Conservation (phyloP, 37 sponge, comb jelly and placozoan genomes). For the Beroe forskalii region DNA sequence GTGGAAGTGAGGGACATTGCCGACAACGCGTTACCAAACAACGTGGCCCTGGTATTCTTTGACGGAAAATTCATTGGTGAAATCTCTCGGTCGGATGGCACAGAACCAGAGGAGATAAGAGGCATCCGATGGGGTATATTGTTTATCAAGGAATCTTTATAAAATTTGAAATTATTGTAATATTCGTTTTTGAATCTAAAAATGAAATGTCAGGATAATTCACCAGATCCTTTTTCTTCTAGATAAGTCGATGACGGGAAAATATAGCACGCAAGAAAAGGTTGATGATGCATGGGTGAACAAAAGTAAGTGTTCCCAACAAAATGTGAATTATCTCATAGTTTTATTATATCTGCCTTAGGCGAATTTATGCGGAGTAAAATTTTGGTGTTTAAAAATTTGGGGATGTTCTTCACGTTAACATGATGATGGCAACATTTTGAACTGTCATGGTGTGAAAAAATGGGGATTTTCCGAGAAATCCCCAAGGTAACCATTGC, state of each 20-base stretch:
- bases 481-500: no score
- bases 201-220: no score
- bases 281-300: background rate
- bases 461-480: no score
- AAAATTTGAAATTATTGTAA: no score
- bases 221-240: background rate
- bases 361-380: no score
- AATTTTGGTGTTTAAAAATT: no score
- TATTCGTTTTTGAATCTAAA: no score
- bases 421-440: no score
- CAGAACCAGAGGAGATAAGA: background rate
- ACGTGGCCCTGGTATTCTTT: background rate
- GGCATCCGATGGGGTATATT: conserved; percentile 57
- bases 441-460: no score
- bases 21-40: background rate
- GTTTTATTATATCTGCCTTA: no score
- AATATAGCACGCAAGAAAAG: conserved; percentile 58
- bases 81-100: background rate
- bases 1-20: background rate
- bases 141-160: no score
- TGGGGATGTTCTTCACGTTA: no score
- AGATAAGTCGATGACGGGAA: conserved; percentile 39
- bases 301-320: conserved; percentile 29
- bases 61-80: conserved; percentile 1
- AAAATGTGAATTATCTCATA: background rate